These are phyloP conservation scores for Heliconius congener DNA, from an alignment of 1,140 invertebrate genomes.

Conservation along the genomic window DNA sequence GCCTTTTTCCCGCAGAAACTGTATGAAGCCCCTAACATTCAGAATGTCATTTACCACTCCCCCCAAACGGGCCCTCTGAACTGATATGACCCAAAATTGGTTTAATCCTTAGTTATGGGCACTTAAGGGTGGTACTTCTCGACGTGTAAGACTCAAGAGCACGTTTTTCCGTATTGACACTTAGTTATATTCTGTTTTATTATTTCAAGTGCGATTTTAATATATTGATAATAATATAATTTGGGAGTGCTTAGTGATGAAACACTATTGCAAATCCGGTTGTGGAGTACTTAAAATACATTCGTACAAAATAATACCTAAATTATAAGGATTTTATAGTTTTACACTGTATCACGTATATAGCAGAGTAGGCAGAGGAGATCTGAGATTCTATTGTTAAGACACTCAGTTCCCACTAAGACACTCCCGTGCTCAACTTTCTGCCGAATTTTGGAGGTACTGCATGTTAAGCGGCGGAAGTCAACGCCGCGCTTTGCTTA, in stretches of 20 bases:
- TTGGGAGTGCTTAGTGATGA: neutral
- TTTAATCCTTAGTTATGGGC: slow-evolving; percentile 35
- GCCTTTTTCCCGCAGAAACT: neutral
- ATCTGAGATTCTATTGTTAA: no score
- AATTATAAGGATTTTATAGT: no score
- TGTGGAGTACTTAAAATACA: no score
- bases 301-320: no score
- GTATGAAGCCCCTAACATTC: slow-evolving; percentile 13
- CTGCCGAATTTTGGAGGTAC: no score
- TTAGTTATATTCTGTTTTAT: neutral
- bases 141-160: neutral
- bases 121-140: slow-evolving; percentile 25
- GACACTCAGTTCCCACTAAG: no score
- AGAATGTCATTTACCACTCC: slow-evolving; percentile 31
- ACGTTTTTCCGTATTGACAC: neutral
- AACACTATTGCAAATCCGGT: no score
- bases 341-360: no score
- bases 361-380: no score
- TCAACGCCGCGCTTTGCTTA: no score
- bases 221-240: neutral
- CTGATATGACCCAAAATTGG: slow-evolving; percentile 32
- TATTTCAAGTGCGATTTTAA: neutral
- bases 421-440: no score
- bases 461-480: no score
- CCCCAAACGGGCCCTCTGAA: slow-evolving; percentile 28